These are phyloP conservation scores for Cryptus viduatorius DNA, from an alignment of 2,888 invertebrate species.

Conservation along the genomic window DNA sequence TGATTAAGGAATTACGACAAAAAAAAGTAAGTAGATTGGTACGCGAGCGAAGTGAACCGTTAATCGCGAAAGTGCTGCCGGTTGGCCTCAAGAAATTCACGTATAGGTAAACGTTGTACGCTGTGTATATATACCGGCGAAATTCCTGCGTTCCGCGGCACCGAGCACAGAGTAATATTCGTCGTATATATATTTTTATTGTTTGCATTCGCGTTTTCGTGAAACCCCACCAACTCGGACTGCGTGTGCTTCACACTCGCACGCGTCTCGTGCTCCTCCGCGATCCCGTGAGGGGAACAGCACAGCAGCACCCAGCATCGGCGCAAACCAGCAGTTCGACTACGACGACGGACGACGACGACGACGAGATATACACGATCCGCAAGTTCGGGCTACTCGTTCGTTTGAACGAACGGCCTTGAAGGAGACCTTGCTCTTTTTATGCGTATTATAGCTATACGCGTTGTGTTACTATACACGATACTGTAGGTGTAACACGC, in stretches of 20 bases:
- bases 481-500: conserved; percentile 39
- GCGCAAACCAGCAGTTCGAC: conserved; percentile 13
- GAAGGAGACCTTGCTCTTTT: conserved; percentile 61
- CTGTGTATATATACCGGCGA: conserved; percentile 26
- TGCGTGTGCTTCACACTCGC: conserved; percentile 9
- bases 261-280: background rate
- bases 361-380: conserved; percentile 38
- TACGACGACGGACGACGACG: conserved; percentile 35
- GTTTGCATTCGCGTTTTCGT: conserved; percentile 61
- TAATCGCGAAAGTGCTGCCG: conserved; percentile 9
- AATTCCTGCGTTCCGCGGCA: conserved; percentile 46
- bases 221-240: conserved; percentile 4
- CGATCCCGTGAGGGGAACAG: conserved; percentile 1
- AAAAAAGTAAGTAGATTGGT: conserved; percentile 10
- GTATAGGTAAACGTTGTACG: background rate
- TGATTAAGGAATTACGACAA: background rate
- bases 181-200: conserved; percentile 36
- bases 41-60: conserved; percentile 1
- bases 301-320: conserved; percentile 3
- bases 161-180: conserved; percentile 22
- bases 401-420: conserved; percentile 60
- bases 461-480: conserved; percentile 6
- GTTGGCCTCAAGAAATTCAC: conserved; percentile 16
- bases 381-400: conserved; percentile 47
- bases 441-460: conserved; percentile 31